phyloP scores from a whole-genome alignment of 2,888 invertebrate genomes.

The Sarcophaga caerulescens region DNA sequence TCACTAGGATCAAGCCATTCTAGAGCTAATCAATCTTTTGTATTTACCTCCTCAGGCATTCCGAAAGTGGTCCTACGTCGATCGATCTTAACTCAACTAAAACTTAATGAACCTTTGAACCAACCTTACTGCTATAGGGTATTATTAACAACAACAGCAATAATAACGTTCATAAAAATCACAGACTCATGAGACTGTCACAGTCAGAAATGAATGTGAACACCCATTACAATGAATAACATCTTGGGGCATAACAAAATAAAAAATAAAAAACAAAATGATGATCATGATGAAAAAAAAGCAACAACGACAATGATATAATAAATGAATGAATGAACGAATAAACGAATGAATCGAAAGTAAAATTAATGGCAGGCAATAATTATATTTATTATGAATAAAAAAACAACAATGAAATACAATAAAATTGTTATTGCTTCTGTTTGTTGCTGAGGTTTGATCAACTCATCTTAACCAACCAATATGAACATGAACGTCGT shows the following conservation, averaged over 20 bases:
- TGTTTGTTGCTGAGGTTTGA: constrained; percentile 13
- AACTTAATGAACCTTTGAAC: too few relatives aligned
- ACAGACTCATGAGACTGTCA: constrained; percentile 33
- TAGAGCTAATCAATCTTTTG: too few relatives aligned
- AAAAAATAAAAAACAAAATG: not conserved
- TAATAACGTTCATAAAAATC: constrained; percentile 6
- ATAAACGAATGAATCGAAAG: constrained; percentile 34
- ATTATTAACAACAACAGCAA: constrained; percentile 13
- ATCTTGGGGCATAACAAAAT: constrained; percentile 31
- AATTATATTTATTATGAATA: not conserved
- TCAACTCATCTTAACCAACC: not conserved
- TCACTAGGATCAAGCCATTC: too few relatives aligned
- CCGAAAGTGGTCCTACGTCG: too few relatives aligned
- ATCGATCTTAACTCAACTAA: too few relatives aligned
- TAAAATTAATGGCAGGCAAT: constrained; percentile 13
- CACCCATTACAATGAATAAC: constrained; percentile 59
- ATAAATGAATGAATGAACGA: constrained; percentile 3
- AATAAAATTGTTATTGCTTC: constrained; percentile 3
- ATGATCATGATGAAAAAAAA: not conserved
- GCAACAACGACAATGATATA: not conserved
- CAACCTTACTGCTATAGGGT: too few relatives aligned
- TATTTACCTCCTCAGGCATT: too few relatives aligned
- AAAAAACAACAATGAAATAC: not conserved
- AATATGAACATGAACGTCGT: not conserved
- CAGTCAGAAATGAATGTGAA: constrained; percentile 32